Evolutionary conservation across 2,797 vertebrate genomes (phyloP).

Genomic region (Pelobates cultripes): DNA sequence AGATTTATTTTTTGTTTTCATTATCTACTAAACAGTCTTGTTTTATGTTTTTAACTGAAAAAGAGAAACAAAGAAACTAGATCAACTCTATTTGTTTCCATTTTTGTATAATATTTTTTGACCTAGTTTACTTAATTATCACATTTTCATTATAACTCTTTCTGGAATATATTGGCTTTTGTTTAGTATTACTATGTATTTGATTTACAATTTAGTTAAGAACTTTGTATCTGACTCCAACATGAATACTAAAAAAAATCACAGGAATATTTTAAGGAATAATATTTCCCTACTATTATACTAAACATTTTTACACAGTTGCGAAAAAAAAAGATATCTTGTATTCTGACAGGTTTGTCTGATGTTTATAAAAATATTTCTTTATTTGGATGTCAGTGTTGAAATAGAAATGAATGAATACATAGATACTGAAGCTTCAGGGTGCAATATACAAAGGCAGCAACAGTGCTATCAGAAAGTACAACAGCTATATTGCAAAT

Average conservation of each 20-base stretch:
- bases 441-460: constrained; percentile 52
- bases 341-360: constrained; percentile 37
- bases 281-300: not conserved
- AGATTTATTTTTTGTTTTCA: too few relatives aligned
- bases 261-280: not conserved
- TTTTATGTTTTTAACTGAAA: too few relatives aligned
- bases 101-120: too few relatives aligned
- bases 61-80: too few relatives aligned
- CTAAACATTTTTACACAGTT: constrained; percentile 24
- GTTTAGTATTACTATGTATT: not conserved
- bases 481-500: constrained; percentile 52
- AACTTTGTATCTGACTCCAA: not conserved
- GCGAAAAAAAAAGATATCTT: constrained; percentile 28
- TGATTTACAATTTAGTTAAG: not conserved
- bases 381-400: constrained; percentile 45
- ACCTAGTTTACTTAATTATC: too few relatives aligned
- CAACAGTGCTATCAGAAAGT: constrained; percentile 45
- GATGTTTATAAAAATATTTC: constrained; percentile 48
- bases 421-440: constrained; percentile 50
- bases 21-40: too few relatives aligned
- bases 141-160: too few relatives aligned
- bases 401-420: constrained; percentile 46
- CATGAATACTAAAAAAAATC: not conserved
- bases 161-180: too few relatives aligned
- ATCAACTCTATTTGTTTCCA: too few relatives aligned